Evolutionary conservation across 2,113 vertebrate species (phyloP).

Genomic region (Albula glossodonta): DNA sequence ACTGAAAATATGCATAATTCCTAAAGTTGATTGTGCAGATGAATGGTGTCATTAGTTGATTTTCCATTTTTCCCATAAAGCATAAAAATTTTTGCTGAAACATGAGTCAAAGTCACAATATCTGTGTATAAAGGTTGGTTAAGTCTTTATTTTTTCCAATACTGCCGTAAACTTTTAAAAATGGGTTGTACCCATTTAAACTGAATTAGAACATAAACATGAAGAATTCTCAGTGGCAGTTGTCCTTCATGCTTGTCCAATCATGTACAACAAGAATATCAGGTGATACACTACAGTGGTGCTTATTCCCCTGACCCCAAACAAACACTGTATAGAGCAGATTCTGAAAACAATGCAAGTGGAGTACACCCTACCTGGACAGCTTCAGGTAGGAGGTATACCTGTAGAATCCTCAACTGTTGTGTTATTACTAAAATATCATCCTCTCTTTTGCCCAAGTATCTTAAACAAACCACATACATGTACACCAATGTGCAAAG

Average conservation of each 20-base stretch:
- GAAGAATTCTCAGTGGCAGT: background rate
- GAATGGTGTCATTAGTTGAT: background rate
- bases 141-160: background rate
- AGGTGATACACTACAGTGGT: background rate
- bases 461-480: no score
- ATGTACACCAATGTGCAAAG: no score
- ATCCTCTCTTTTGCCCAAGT: no score
- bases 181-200: background rate
- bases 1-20: background rate
- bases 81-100: background rate
- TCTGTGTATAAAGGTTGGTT: background rate
- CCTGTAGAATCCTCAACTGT: no score
- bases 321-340: background rate
- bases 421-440: no score
- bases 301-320: background rate
- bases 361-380: background rate
- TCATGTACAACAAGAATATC: background rate
- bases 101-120: background rate
- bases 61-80: background rate
- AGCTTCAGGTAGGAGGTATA: no score
- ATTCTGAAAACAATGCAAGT: background rate
- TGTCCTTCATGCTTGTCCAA: background rate
- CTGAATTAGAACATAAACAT: background rate
- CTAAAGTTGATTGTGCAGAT: background rate
- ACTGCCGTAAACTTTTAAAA: background rate